These are phyloP conservation scores for Lagopus leucura DNA, from an alignment of 2,113 vertebrate genomes.

Conservation along the genomic window DNA sequence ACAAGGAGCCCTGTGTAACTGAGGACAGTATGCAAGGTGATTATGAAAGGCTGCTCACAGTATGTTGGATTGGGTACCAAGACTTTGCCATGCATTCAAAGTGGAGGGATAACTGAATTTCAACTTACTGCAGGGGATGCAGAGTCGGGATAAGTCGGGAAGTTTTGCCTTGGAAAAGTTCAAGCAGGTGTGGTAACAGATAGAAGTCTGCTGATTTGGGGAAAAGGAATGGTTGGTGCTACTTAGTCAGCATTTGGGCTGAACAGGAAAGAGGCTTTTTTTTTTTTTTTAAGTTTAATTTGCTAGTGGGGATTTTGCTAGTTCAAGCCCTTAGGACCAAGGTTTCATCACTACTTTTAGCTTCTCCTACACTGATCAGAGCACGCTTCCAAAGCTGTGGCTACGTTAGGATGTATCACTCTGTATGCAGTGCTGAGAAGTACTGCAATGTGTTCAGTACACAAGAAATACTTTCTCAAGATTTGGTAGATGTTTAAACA, in stretches of 20 bases:
- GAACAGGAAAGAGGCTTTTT: neutral
- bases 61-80: fast-evolving
- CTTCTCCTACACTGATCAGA: neutral
- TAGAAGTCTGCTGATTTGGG: neutral
- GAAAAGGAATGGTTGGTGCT: neutral
- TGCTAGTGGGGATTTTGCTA: neutral
- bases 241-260: neutral
- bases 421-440: neutral
- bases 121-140: neutral
- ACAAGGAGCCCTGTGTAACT: neutral
- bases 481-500: neutral
- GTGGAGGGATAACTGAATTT: neutral
- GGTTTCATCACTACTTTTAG: neutral
- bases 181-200: neutral
- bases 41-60: neutral
- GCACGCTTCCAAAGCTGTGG: neutral
- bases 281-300: neutral
- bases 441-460: neutral
- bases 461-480: neutral
- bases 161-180: neutral
- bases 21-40: fast-evolving
- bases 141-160: neutral
- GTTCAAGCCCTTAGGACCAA: neutral
- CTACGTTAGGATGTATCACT: neutral
- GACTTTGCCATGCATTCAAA: neutral